A percentile compares a stretch with the other conserved stretches of the same genome.
Evolutionary conservation across 2,888 invertebrate genomes (phyloP).

Genomic region (Nymphalis urticae): DNA sequence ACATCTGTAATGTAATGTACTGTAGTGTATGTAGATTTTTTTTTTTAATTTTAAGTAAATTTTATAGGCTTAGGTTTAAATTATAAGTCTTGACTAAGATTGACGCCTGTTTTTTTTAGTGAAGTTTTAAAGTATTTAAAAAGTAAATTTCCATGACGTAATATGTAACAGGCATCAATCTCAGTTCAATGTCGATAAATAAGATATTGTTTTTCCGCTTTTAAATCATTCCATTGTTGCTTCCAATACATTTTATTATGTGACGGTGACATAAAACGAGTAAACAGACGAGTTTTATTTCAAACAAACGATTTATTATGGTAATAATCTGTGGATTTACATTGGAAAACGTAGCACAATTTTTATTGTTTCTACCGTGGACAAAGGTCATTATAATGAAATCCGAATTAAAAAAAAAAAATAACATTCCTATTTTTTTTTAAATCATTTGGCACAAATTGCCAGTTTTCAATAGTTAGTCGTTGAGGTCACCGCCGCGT

Average conservation of each 20-base stretch:
- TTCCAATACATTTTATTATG: conserved; percentile 53
- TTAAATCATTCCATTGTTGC: conserved; percentile 71
- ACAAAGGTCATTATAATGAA: too few relatives aligned
- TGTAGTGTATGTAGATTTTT: conserved; percentile 67
- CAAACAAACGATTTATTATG: too few relatives aligned
- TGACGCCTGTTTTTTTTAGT: conserved; percentile 46
- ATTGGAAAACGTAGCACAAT: too few relatives aligned
- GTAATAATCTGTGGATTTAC: too few relatives aligned
- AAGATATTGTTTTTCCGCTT: conserved; percentile 50
- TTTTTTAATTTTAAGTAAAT: conserved; percentile 47
- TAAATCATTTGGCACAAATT: too few relatives aligned
- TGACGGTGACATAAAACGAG: conserved; percentile 19
- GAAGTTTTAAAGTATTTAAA: conserved; percentile 30
- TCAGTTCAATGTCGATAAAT: conserved; percentile 44
- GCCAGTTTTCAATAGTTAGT: not conserved
- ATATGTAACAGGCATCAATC: conserved; percentile 56
- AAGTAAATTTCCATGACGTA: conserved; percentile 44
- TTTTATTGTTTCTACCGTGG: too few relatives aligned
- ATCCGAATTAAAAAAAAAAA: too few relatives aligned
- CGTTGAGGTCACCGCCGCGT: conserved; percentile 18
- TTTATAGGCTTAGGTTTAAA: conserved; percentile 41
- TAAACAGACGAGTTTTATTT: not conserved
- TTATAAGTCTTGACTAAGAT: conserved; percentile 45
- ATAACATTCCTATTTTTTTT: not conserved
- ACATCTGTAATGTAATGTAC: conserved; percentile 58